Percentiles rank a stretch among this genome's conserved stretches.
phyloP scores from a whole-genome alignment of 1,140 invertebrate genomes.

The Drosophila repletoides region DNA sequence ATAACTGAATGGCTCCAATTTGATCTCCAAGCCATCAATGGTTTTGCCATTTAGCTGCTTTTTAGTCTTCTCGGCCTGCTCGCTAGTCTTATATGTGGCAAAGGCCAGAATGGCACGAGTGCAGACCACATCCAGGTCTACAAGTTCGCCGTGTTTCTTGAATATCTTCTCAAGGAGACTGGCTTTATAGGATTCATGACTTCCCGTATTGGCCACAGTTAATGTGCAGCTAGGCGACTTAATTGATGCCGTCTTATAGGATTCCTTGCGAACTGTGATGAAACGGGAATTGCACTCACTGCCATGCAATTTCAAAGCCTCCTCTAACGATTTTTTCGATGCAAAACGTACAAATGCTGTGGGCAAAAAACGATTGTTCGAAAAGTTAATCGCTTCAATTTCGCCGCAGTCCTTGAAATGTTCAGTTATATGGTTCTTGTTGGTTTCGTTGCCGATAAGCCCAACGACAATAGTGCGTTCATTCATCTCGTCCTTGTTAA shows the following conservation, averaged over 20 bases:
- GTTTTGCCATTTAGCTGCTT: conserved; percentile 53
- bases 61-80: conserved; percentile 42
- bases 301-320: conserved; percentile 50
- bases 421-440: conserved; percentile 23
- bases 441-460: conserved; percentile 36
- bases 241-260: neutral
- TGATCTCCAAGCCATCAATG: conserved; percentile 41
- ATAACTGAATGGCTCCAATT: conserved; percentile 27
- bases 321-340: neutral
- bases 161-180: conserved; percentile 50
- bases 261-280: conserved; percentile 39
- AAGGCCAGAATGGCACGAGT: conserved; percentile 47
- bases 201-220: conserved; percentile 39
- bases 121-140: conserved; percentile 44
- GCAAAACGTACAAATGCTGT: conserved; percentile 47
- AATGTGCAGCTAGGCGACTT: conserved; percentile 38
- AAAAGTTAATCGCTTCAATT: conserved; percentile 33
- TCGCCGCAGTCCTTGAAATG: conserved; percentile 51
- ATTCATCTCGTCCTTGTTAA: neutral
- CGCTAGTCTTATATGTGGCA: conserved; percentile 44
- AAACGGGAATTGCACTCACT: conserved; percentile 47
- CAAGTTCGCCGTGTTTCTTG: conserved; percentile 56
- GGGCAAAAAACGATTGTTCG: conserved; percentile 21
- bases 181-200: conserved; percentile 23
- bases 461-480: conserved; percentile 44